Evolutionary conservation across 2,888 invertebrate species (phyloP), one percentile per base, ranked within the genome.

Genomic region (Drosophila pegasa): DNA sequence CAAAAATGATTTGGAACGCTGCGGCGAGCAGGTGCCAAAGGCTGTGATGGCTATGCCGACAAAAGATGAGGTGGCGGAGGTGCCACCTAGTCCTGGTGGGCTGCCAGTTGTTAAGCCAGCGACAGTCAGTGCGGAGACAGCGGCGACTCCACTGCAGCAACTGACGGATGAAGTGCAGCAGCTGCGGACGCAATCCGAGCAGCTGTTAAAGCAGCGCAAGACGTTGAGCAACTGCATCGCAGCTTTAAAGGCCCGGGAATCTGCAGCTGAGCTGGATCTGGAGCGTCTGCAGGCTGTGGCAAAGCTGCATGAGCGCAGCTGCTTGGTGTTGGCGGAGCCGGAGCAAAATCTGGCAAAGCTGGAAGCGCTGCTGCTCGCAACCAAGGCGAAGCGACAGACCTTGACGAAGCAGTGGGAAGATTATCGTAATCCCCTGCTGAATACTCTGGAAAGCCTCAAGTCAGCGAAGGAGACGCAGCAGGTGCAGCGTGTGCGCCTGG

Each of bases 351-450:
- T 94, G 40, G 85, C 89, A 6, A 95, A 95, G 91, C 90, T 95
- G 61, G 93, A 94, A 79, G 91, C 92, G 16, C 88, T 94, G 16
- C 93, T 96, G 20, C 94, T 95, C 68, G 93, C 93, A 20, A 94
- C 94, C 69, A 94, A 94, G 51, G 94, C 94, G 81, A 93, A 95
- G 83, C 92, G 96, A 35, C 92, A 94, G 27, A 94, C 93, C 59
- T 91, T 96, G 52, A 94, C 94, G 5, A 94, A 93, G 62, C 95
- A 96, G 82, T 97, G 96, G 96, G 95, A 95, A 81, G 94, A 94
- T 54, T 95, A 96, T 84, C 93, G 95, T 73, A 93, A 93, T 29
- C 95, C 96, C 0, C 91, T 96, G 14, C 92, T 95, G 27, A 84
- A 91, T 60, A 90, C 89, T 27, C 74, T 93, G 27, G 91, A 91